A percentile compares a stretch with the other conserved stretches of the same genome.
These are phyloP conservation scores for Malacosoma neustria DNA, from an alignment of 2,888 invertebrate species.

Conservation along the genomic window DNA sequence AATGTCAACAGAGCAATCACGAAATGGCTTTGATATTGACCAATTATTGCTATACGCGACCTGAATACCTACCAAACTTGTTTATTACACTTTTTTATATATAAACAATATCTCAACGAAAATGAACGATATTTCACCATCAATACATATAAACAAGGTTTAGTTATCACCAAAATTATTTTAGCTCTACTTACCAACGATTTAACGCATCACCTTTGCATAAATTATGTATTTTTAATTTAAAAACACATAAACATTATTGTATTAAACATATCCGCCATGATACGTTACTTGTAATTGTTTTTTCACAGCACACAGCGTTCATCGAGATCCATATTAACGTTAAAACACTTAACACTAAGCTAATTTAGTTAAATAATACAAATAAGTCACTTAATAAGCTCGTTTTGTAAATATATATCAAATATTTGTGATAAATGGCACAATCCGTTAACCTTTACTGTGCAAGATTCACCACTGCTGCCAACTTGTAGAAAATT, in stretches of 20 bases:
- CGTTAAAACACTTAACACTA: slow-evolving; percentile 24
- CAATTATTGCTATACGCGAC: slow-evolving; percentile 22
- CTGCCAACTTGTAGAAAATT: neutral
- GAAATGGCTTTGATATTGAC: slow-evolving; percentile 35
- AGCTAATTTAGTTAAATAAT: slow-evolving; percentile 28
- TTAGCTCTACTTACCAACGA: neutral
- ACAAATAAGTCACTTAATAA: slow-evolving; percentile 49
- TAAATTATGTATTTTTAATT: neutral
- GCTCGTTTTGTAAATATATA: slow-evolving; percentile 28
- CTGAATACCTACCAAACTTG: slow-evolving; percentile 1
- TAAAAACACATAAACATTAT: slow-evolving; percentile 51
- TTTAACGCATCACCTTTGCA: neutral
- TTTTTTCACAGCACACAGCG: slow-evolving; percentile 30
- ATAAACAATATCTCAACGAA: too few species aligned
- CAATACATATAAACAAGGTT: too few species aligned
- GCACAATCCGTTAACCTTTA: neutral
- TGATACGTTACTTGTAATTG: slow-evolving; percentile 41
- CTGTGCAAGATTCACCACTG: neutral
- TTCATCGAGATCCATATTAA: slow-evolving; percentile 8
- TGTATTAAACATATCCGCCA: slow-evolving; percentile 43
- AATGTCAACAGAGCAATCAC: slow-evolving; percentile 58
- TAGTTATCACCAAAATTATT: neutral
- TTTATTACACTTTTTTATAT: too few species aligned
- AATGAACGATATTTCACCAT: neutral
- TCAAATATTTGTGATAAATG: neutral